Percentiles rank a stretch among this genome's conserved stretches.
Evolutionary conservation across 2,888 invertebrate species (phyloP).

Genomic region (Spatulosminthurus flaviceps): DNA sequence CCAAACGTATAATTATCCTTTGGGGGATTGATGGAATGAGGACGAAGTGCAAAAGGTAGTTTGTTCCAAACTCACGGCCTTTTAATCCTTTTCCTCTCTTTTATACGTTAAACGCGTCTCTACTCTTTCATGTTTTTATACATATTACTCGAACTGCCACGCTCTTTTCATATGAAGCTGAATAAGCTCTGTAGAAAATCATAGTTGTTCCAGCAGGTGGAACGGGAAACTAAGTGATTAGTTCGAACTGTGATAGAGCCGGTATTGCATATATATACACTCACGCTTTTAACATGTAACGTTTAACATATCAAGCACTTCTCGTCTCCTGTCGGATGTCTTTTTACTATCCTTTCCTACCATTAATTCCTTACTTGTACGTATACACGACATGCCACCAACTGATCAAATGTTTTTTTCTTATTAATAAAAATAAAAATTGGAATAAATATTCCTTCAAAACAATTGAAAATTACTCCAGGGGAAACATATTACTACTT

Average conservation of each 20-base stretch:
- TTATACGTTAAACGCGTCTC: too few relatives aligned
- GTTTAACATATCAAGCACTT: too few relatives aligned
- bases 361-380: slow-evolving; percentile 4
- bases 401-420: background rate
- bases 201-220: background rate
- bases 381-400: slow-evolving; percentile 8
- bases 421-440: background rate
- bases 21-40: slow-evolving; percentile 48
- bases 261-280: too few relatives aligned
- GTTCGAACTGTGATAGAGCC: background rate
- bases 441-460: background rate
- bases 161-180: too few relatives aligned
- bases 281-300: background rate
- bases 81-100: background rate
- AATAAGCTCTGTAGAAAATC: too few relatives aligned
- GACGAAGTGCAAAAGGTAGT: slow-evolving; percentile 45
- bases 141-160: background rate
- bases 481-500: background rate
- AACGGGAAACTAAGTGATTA: background rate
- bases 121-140: too few relatives aligned
- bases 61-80: slow-evolving; percentile 7
- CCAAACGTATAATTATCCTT: slow-evolving; percentile 46
- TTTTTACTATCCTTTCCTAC: background rate
- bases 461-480: background rate
- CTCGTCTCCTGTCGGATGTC: background rate